Conservation (phyloP, 1,140 invertebrate genomes). For the Alviniconcha marisindica region DNA sequence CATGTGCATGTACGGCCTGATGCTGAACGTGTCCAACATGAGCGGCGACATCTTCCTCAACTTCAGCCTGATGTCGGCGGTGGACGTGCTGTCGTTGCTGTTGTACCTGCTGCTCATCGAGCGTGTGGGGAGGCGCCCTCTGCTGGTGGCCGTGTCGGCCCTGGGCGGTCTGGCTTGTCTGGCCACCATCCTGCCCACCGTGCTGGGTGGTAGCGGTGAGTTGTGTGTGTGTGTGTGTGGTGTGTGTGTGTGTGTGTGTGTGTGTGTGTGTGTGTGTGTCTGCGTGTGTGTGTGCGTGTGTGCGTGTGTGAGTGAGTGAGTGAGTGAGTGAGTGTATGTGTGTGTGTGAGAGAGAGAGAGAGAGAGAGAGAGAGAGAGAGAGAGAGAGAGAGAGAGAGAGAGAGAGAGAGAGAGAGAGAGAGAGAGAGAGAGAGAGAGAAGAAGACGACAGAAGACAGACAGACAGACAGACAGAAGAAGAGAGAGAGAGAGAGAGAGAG, state of each 20-base stretch:
- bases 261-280: not conserved
- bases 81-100: slow-evolving; percentile 86
- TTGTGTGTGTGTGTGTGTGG: not conserved
- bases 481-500: not conserved
- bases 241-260: not conserved
- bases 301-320: no score
- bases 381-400: no score
- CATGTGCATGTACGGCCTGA: slow-evolving; percentile 82
- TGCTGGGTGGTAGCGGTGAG: slow-evolving; percentile 46
- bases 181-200: slow-evolving; percentile 49
- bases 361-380: not conserved
- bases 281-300: not conserved
- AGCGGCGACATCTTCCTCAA: slow-evolving; percentile 68
- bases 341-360: not conserved
- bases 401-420: no score
- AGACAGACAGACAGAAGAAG: not conserved
- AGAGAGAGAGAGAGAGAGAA: no score
- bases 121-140: slow-evolving; percentile 51
- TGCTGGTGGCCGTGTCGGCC: slow-evolving; percentile 46
- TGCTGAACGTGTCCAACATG: slow-evolving; percentile 65
- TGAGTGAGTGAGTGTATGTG: not conserved
- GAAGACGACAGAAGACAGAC: not conserved
- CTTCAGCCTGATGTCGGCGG: slow-evolving; percentile 77
- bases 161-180: slow-evolving; percentile 56
- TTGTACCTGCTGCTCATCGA: slow-evolving; percentile 77